Base-by-base conservation (phyloP, 92 coral and sea anemone genomes). In the Porites lobata region DNA sequence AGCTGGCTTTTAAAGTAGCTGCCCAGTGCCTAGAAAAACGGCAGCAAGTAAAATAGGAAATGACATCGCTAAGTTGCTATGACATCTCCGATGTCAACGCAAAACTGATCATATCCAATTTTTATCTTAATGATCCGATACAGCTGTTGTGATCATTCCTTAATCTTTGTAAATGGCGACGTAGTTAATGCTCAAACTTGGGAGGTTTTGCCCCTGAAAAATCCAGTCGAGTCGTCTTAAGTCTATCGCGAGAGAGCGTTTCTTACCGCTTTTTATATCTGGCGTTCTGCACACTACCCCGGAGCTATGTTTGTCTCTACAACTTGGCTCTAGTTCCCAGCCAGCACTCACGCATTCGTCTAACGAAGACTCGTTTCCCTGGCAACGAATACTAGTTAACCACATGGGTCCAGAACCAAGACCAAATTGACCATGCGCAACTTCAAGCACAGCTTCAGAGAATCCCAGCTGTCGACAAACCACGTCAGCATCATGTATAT, bases 231-330 rank as follows among this genome's bases (percentile, higher is more conserved):
- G 11, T 9, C 14, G 13, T 10, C 4, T 56, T 9, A 56, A 56
- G 15, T 56, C 15, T 10, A 56, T 56, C 15, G 12, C 15, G 11
- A 56, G 13, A 56, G 13, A 24, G 47, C 47, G 6, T 3, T 8
- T n/a, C 12, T 63, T 74, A 84, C 87, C 87, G 21, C 79, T 73
- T 11, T 75, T 74, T 8, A 84, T 50, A 51, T 84, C 74, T 15
- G 74, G 50, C 87, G 65, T 80, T 38, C 80, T 79, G 62, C 93
- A 90, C 77, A 90, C 87, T 22, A 86, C 93, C 8, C 93, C 93
- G 13, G 93, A 90, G 76, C 85, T 75, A 61, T 47, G 17, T 50
- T 18, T 65, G 15, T 24, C 8, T 20, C 54, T 17, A 22, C 86
- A 85, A 13, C 32, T 77, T 51, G 74, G 56, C n/a, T 83, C 82